A percentile compares a stretch with the other conserved stretches of the same genome.
phyloP scores from a whole-genome alignment of 2,113 vertebrate species.

The Dasypus novemcinctus region DNA sequence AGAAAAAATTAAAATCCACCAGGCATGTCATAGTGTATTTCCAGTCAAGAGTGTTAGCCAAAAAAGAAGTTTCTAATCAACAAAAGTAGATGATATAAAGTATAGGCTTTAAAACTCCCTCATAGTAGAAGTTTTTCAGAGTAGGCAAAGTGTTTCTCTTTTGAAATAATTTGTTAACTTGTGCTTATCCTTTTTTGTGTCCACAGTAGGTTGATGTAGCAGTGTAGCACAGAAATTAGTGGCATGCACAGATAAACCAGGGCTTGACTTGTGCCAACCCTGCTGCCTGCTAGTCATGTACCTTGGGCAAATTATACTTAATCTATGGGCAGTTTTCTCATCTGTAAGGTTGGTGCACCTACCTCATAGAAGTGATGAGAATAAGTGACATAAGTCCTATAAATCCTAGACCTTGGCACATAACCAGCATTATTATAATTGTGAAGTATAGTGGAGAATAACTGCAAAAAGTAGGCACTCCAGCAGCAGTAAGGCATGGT shows the following conservation, averaged over 20 bases:
- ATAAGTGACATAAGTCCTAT: background rate
- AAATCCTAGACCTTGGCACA: background rate
- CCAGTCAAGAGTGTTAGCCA: background rate
- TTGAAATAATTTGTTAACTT: background rate
- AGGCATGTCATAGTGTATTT: background rate
- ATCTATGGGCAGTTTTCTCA: background rate
- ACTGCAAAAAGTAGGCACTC: background rate
- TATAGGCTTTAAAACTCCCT: background rate
- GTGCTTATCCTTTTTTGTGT: background rate
- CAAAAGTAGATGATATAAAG: background rate
- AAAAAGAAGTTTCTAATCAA: slow-evolving; percentile 14
- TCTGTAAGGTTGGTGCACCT: background rate
- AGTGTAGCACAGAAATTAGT: background rate
- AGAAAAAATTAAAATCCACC: background rate
- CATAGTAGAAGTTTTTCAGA: slow-evolving; percentile 10
- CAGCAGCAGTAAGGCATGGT: background rate
- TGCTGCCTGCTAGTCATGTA: background rate
- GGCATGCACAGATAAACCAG: too few species aligned
- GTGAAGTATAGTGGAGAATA: background rate
- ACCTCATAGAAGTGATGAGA: background rate
- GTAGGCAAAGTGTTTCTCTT: background rate
- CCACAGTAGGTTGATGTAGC: background rate
- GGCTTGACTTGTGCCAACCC: background rate
- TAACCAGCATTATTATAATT: background rate
- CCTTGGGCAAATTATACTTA: background rate